Evolutionary conservation across 2,113 vertebrate species (phyloP).

Genomic region (Rhinogobius similis): DNA sequence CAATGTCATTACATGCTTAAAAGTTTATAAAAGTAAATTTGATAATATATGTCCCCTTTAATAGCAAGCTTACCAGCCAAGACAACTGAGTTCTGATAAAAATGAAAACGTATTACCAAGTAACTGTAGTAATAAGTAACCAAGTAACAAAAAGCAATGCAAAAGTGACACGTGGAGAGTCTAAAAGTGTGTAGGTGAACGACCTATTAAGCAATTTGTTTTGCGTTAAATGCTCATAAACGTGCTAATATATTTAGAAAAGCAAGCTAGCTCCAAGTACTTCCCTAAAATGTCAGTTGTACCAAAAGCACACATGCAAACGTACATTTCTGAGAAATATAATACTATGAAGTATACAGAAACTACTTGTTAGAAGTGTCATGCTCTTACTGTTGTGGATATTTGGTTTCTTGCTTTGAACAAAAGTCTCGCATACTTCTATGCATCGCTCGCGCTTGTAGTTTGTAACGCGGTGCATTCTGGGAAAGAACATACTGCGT

Average conservation of each 20-base stretch:
- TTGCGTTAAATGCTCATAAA: background rate
- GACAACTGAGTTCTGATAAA: background rate
- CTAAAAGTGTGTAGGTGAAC: too few relatives aligned
- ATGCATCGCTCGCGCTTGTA: conserved; percentile 42
- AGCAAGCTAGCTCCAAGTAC: conserved; percentile 7
- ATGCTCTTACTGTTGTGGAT: conserved; percentile 33
- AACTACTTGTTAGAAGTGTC: background rate
- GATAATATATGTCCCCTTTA: too few relatives aligned
- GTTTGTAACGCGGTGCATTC: conserved; percentile 48
- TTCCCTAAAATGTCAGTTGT: conserved; percentile 13
- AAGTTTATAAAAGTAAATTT: too few relatives aligned
- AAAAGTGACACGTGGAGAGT: background rate
- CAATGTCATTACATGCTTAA: too few relatives aligned
- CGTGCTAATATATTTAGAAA: conserved; percentile 13
- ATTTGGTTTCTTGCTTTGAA: background rate
- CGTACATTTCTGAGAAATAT: background rate
- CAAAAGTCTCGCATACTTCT: too few relatives aligned
- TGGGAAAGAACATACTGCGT: conserved; percentile 32
- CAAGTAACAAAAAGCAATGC: background rate
- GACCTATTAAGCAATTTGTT: background rate
- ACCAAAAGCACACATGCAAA: background rate
- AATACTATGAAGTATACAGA: background rate
- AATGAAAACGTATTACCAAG: too few relatives aligned
- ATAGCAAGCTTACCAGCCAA: background rate
- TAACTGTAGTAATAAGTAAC: too few relatives aligned